Conservation (phyloP, 1,140 invertebrate species). For the Diplogasteroides magnus region DNA sequence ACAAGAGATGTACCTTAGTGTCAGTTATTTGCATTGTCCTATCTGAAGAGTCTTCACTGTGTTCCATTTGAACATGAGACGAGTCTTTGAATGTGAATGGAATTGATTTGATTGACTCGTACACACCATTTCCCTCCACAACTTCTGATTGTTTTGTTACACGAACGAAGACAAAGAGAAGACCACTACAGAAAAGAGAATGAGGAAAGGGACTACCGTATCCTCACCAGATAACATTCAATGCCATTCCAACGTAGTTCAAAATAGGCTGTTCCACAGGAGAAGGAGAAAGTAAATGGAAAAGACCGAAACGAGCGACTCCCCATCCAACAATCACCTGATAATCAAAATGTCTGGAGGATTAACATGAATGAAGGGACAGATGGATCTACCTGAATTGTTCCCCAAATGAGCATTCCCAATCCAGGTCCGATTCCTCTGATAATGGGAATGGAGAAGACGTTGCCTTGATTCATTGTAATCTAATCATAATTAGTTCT, state of each 20-base stretch:
- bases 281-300: conserved; percentile 40
- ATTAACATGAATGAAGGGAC: neutral
- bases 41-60: too few relatives aligned
- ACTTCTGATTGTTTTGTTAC: neutral
- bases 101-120: too few relatives aligned
- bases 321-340: conserved; percentile 49
- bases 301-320: conserved; percentile 49
- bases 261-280: conserved; percentile 30
- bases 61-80: neutral
- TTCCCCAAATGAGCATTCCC: conserved; percentile 35
- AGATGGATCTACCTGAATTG: conserved; percentile 28
- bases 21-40: too few relatives aligned
- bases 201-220: neutral
- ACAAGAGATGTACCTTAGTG: too few relatives aligned
- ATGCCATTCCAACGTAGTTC: conserved; percentile 41
- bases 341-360: conserved; percentile 9
- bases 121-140: too few relatives aligned
- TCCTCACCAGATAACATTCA: conserved; percentile 39
- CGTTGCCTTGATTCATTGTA: conserved; percentile 32
- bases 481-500: neutral
- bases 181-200: conserved; percentile 28
- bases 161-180: conserved; percentile 46
- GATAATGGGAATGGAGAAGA: conserved; percentile 36
- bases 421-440: conserved; percentile 36
- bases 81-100: too few relatives aligned